These are phyloP conservation scores for Acromyrmex heyeri DNA, from an alignment of 1,140 invertebrate genomes.

Conservation along the genomic window DNA sequence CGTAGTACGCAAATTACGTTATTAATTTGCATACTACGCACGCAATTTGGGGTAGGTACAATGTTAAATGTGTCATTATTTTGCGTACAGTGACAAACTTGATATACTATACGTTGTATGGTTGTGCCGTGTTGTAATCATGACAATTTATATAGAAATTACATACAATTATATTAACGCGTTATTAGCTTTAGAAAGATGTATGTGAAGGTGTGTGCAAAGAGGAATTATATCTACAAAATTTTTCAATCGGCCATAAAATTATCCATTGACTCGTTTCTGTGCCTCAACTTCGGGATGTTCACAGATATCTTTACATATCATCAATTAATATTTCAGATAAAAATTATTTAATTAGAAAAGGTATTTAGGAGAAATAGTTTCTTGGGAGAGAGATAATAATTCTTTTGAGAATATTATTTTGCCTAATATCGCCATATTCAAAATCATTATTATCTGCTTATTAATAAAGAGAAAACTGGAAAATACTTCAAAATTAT, in stretches of 20 bases:
- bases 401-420: neutral
- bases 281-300: constrained; percentile 10
- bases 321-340: constrained; percentile 56
- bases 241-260: constrained; percentile 27
- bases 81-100: constrained; percentile 13
- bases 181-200: constrained; percentile 22
- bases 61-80: constrained; percentile 52
- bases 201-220: neutral
- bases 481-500: neutral
- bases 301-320: constrained; percentile 34
- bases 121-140: neutral
- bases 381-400: neutral
- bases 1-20: constrained; percentile 37
- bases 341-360: constrained; percentile 35
- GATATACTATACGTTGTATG: neutral
- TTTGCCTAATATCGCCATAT: constrained; percentile 27
- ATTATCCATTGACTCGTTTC: constrained; percentile 38
- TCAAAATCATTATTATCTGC: neutral
- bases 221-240: constrained; percentile 58
- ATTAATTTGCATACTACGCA: constrained; percentile 32
- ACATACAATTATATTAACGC: constrained; percentile 60
- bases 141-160: constrained; percentile 39
- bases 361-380: neutral
- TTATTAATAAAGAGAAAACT: neutral
- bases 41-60: constrained; percentile 47